A percentile compares a stretch with the other conserved stretches of the same genome.
Evolutionary conservation across 2,797 vertebrate species (phyloP).

Genomic region (Myioborus miniatus): DNA sequence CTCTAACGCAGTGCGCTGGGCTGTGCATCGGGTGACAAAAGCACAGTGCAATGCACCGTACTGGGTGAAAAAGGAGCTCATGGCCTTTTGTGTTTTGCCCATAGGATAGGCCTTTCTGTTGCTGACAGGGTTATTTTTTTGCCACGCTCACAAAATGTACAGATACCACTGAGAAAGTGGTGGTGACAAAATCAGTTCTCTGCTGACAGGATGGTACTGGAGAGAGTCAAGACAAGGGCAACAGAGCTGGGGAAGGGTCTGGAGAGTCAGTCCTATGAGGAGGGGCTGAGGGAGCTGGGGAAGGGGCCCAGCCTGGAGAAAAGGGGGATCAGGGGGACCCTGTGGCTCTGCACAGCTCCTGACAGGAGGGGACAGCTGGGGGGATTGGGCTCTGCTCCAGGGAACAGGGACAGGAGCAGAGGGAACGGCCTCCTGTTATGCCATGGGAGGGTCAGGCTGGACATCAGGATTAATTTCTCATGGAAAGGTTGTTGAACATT

Average conservation of each 20-base stretch:
- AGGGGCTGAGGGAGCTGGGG: background rate
- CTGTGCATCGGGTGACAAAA: background rate
- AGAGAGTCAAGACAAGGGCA: background rate
- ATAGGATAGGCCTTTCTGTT: background rate
- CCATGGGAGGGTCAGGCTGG: background rate
- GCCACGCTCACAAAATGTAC: background rate
- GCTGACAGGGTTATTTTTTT: background rate
- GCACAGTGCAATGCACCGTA: background rate
- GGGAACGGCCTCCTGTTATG: fast-evolving
- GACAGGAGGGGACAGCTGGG: fast-evolving
- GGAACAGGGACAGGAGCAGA: background rate
- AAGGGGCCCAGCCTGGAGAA: background rate
- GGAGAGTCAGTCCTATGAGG: background rate
- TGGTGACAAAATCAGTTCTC: background rate
- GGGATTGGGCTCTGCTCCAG: fast-evolving
- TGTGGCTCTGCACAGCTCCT: background rate
- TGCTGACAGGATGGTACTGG: background rate
- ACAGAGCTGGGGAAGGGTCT: background rate
- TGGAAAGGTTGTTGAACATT: background rate
- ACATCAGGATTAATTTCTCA: background rate
- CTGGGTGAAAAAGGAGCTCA: background rate
- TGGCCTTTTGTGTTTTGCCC: background rate
- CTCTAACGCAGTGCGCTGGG: fast-evolving
- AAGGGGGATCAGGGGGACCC: background rate
- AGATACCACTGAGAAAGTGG: background rate